These are phyloP conservation scores for Bombycilla garrulus DNA, from an alignment of 2,113 vertebrate genomes.

Conservation along the genomic window DNA sequence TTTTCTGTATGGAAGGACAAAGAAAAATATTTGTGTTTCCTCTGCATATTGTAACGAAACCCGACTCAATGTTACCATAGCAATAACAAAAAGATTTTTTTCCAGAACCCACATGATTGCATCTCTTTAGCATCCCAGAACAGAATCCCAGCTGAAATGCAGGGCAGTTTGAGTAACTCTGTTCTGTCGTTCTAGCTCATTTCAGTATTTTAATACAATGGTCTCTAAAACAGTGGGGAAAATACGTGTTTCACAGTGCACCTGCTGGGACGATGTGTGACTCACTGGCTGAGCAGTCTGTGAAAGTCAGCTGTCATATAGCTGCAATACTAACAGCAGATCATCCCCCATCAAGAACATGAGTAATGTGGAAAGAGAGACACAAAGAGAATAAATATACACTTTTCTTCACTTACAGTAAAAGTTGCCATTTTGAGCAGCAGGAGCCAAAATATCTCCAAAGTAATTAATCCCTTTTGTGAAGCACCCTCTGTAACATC, in stretches of 20 bases:
- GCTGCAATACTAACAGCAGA: not conserved
- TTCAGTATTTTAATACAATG: not conserved
- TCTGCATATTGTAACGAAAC: not conserved
- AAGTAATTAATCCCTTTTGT: not conserved
- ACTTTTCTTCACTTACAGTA: not conserved
- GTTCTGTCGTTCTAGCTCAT: not conserved
- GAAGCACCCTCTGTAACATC: not conserved
- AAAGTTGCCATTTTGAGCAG: not conserved
- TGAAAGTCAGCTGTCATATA: not conserved
- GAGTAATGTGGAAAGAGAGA: constrained; percentile 23
- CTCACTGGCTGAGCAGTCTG: not conserved
- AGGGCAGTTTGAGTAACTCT: not conserved
- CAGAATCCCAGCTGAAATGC: not conserved
- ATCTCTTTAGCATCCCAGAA: not conserved
- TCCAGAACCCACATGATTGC: not conserved
- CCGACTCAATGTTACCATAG: not conserved
- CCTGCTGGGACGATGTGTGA: not conserved
- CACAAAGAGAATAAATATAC: not conserved
- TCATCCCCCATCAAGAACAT: constrained; percentile 1
- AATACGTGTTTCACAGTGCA: not conserved
- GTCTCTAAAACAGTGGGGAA: constrained; percentile 19
- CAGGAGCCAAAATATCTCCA: not conserved
- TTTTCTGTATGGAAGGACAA: not conserved
- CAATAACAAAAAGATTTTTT: not conserved
- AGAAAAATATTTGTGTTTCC: not conserved